Evolutionary conservation across 2,888 invertebrate genomes (phyloP), one percentile per base, ranked within the genome.

Genomic region (Hoplodrina ambigua): DNA sequence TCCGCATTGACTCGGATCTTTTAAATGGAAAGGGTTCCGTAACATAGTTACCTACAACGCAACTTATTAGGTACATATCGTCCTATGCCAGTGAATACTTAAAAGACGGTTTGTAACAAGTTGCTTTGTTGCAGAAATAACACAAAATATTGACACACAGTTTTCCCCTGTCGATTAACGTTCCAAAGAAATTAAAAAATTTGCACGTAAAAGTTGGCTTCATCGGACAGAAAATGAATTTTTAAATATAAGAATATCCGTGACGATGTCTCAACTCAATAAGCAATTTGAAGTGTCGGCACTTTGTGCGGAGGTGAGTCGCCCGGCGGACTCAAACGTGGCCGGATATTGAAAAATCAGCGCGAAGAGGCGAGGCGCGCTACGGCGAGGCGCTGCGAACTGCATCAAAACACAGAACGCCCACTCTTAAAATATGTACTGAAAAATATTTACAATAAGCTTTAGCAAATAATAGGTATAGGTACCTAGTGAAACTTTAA

Each of bases 271-370:
- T 66, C 62, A 64, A 64, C 56, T 74, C 74, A 37, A 67, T 78
- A 78, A 78, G 59, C 65, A 59, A 61, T 73, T 41, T 62, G 37
- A 61, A 74, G 50, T 53, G 19, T 60, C 52, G 44, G 61, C 69
- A 62, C 78, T 71, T 54, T 49, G 61, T 58, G 68, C 30, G 33
- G 59, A 80, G 67, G 58, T 58, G 55, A 60, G 37, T 13, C 6
- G 63, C 41, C 10, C 49, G 33, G 50, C 19, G 20, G 55, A 56
- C 55, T 53, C 44, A 17, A 67, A 41, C 64, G 17, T 56, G 30
- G 78, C 74, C 81, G 81, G 81, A 81, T 81, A 81, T 81, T 81
- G 84, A 74, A 81, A 78, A 69, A 69, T 81, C 64, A 62, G 66
- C 25, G 64, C 41, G 20, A 52, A 10, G 52, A 41, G 49, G 17